phyloP scores from a whole-genome alignment of 1,140 invertebrate species.

The Chironomus tepperi region DNA sequence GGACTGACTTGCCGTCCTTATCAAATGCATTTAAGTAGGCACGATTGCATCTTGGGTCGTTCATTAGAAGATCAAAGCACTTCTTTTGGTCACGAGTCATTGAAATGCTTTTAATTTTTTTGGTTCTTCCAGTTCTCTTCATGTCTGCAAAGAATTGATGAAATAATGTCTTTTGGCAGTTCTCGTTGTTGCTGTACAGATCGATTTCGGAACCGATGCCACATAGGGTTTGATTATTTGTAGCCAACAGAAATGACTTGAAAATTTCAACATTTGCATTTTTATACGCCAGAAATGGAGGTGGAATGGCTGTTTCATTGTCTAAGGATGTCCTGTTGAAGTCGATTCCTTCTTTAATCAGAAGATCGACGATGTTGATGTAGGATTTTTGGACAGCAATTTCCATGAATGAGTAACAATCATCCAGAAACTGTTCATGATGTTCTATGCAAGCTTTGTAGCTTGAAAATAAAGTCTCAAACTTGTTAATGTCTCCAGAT shows the following conservation, averaged over 20 bases:
- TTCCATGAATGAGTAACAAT: not conserved
- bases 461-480: not conserved
- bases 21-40: conserved; percentile 51
- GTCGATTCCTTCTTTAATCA: not conserved
- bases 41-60: conserved; percentile 43
- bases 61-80: conserved; percentile 48
- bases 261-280: not conserved
- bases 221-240: too few relatives aligned
- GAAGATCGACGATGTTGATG: not conserved
- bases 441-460: too few relatives aligned
- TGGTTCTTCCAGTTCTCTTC: not conserved
- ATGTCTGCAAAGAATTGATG: not conserved
- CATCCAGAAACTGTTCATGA: not conserved
- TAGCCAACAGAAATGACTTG: not conserved
- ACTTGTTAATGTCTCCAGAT: not conserved
- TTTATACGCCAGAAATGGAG: not conserved
- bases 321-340: not conserved
- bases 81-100: conserved; percentile 26
- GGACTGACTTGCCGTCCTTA: conserved; percentile 60
- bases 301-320: not conserved
- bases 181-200: not conserved
- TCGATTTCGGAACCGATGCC: too few relatives aligned
- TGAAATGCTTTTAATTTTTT: not conserved
- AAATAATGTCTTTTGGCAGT: not conserved
- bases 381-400: not conserved